phyloP scores from a whole-genome alignment of 2,113 vertebrate species.

The Misgurnus mizolepis region DNA sequence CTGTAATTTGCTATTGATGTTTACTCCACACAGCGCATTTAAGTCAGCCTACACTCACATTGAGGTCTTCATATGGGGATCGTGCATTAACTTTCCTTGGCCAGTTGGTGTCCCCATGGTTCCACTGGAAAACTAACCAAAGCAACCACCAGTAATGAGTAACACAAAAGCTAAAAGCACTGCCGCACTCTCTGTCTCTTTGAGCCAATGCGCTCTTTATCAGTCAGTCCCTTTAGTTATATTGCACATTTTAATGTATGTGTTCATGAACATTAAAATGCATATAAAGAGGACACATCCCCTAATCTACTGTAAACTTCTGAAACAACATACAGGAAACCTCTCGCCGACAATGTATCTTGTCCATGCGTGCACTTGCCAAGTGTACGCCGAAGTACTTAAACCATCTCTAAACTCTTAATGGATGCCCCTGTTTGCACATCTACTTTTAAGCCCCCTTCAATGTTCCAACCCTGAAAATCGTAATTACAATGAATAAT shows the following conservation, averaged over 20 bases:
- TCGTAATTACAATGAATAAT: slow-evolving; percentile 74
- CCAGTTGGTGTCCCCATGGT: slow-evolving; percentile 88
- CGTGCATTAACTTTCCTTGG: slow-evolving; percentile 52
- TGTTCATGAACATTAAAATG: slow-evolving; percentile 11
- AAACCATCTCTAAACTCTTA: slow-evolving; percentile 35
- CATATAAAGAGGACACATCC: background rate
- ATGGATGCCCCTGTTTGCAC: slow-evolving; percentile 63
- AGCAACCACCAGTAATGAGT: slow-evolving; percentile 13
- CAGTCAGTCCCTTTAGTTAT: slow-evolving; percentile 66
- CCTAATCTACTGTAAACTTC: slow-evolving; percentile 6
- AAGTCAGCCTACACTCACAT: background rate
- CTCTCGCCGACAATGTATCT: background rate
- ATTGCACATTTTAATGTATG: slow-evolving; percentile 66
- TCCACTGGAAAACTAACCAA: slow-evolving; percentile 58
- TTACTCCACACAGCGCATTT: background rate
- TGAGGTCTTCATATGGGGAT: background rate
- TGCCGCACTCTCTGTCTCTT: slow-evolving; percentile 44
- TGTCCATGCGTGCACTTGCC: background rate
- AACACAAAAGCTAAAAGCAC: slow-evolving; percentile 51
- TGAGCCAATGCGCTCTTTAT: slow-evolving; percentile 63
- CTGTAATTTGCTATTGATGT: background rate
- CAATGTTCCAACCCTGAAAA: slow-evolving; percentile 62
- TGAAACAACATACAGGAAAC: background rate
- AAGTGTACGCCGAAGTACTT: slow-evolving; percentile 11
- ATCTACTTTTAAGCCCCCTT: slow-evolving; percentile 51